Evolutionary conservation across 2,113 vertebrate species (phyloP), one percentile per base, ranked within the genome.

Genomic region (Stercorarius parasiticus): DNA sequence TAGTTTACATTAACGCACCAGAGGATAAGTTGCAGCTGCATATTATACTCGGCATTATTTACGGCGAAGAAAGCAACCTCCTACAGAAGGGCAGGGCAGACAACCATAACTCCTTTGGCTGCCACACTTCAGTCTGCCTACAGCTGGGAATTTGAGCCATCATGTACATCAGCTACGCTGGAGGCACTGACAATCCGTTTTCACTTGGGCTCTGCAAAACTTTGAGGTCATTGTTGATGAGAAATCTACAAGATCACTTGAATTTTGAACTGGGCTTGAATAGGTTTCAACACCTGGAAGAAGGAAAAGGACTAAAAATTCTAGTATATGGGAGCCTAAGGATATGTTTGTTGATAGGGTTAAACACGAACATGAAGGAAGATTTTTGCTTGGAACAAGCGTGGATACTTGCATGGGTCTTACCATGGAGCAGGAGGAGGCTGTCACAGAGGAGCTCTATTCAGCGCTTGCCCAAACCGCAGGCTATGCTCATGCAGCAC

Each of bases 161-260:
- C 29, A 7, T 0, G 8, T 5, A 55, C 38, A 45, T 70, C 43
- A 36, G 42, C 11, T 1, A 6, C 0, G 0, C 55, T 42, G 45
- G 36, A 70, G 62, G 64, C 42, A 78, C 62, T 11, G 38, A 12
- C 32, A n/a, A 10, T 5, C 15, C 1, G 1, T n/a, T 59, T 69
- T 64, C 4, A 1, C 43, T 65, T 0, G 0, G 34, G 6, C 29
- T 79, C 38, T 58, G 40, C 21, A 47, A 32, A 34, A 17, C 36
- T 90, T 56, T 43, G 40, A 56, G 61, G 36, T 56, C 1, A 1
- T 4, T 47, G 26, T 40, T 61, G 22, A 30, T 47, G 49, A 34
- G 14, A 82, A 59, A 78, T 65, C 53, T 86, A 18, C 59, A 82
- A 13, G 16, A 49, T 21, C 22, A 43, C 16, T 11, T 81, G 26